Evolutionary conservation across 1,140 invertebrate species (phyloP), one percentile per base, ranked within the genome.

Genomic region (Ganaspis sp.): DNA sequence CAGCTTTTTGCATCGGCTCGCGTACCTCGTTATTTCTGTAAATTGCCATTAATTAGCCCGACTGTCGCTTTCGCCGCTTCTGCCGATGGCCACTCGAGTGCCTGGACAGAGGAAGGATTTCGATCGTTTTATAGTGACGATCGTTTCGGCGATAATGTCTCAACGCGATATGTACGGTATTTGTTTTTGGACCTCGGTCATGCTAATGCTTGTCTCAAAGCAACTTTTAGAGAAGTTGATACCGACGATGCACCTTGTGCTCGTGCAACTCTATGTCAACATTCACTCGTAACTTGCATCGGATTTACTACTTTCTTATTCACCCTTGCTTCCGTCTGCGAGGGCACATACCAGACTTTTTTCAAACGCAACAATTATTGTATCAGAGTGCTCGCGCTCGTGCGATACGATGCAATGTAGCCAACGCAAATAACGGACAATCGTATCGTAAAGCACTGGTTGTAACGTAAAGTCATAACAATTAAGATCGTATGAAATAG

Each of bases 331-430:
- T 81, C 77, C 79, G 77, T 73, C 71, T 29, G 75, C 70, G 70
- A 69, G 75, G 70, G 79, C 54, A 64, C 79, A 76, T 78, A 70
- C 75, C 75, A 74, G 72, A 81, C 73, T 82, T 84, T 83, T 76
- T 84, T 83, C 54, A 78, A 85, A 84, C 83, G 82, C 84, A 86
- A 84, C 85, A 86, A 84, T 86, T 85, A 85, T 76, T 80, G 77
- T 86, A 79, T 81, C 78, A 80, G 77, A 84, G n/a, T 49, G 45
- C 45, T 49, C 45, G 80, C 71, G 81, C 80, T 73, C 73, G 81
- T 80, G 75, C 79, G 75, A 80, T 80, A 79, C 70, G 45, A 54
- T 73, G 69, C 79, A 80, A 76, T 77, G 80, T 15, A 64, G n/a
- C n/a, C n/a, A n/a, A n/a, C n/a, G n/a, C n/a, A n/a, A n/a, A n/a